These are phyloP conservation scores for Scalopus aquaticus DNA, from an alignment of 2,113 vertebrate species.

Conservation along the genomic window DNA sequence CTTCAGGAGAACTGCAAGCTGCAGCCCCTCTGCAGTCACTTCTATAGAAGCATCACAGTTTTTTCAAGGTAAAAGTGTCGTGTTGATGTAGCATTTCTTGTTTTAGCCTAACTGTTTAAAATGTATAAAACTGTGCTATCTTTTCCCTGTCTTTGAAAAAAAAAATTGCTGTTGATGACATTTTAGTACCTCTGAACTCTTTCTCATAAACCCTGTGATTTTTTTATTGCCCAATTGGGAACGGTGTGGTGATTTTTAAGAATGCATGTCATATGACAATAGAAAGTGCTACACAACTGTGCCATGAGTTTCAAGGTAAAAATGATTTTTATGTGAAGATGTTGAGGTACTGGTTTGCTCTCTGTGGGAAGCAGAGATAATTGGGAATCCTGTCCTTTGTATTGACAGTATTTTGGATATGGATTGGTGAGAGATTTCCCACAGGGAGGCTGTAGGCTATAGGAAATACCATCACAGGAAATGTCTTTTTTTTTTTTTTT, in stretches of 20 bases:
- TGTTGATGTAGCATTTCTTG: not conserved
- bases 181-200: not conserved
- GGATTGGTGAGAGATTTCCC: not conserved
- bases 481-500: not conserved
- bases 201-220: not conserved
- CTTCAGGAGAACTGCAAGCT: not conserved
- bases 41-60: not conserved
- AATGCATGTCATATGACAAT: not conserved
- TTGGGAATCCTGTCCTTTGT: not conserved
- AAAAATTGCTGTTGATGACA: not conserved
- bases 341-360: not conserved
- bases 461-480: not conserved
- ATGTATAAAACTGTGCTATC: not conserved
- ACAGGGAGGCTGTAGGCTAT: not conserved
- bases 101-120: not conserved
- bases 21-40: not conserved
- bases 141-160: not conserved
- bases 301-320: not conserved
- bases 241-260: not conserved
- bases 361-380: not conserved
- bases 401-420: not conserved
- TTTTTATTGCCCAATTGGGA: not conserved
- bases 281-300: not conserved
- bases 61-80: slow-evolving; percentile 11
- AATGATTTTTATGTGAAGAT: not conserved